Conservation (phyloP, 2,888 invertebrate genomes). For the Zaprionus obscuricornis region DNA sequence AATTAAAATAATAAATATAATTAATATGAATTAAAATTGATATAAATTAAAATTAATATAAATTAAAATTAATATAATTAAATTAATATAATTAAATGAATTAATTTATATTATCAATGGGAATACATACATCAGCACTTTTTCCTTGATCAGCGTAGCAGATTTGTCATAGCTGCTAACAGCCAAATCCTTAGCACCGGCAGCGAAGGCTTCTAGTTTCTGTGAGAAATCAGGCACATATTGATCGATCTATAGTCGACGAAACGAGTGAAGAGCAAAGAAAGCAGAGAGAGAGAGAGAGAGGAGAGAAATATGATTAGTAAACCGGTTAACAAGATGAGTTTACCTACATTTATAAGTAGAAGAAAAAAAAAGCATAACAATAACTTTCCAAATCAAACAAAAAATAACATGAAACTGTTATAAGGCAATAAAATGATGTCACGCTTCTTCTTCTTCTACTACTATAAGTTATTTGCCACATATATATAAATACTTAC, state of each 20-base stretch:
- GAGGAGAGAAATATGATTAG: neutral
- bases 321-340: conserved; percentile 38
- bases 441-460: neutral
- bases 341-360: no score
- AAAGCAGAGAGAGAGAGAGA: conserved; percentile 33
- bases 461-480: neutral
- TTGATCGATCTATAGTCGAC: conserved; percentile 85
- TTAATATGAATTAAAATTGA: neutral
- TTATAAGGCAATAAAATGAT: neutral
- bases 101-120: neutral
- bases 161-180: conserved; percentile 85
- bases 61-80: no score
- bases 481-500: conserved; percentile 83
- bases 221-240: conserved; percentile 89
- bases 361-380: no score
- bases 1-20: neutral
- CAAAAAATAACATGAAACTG: conserved; percentile 11
- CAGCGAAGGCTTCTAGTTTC: conserved; percentile 85
- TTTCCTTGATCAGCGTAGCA: conserved; percentile 87
- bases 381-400: conserved; percentile 33
- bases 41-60: neutral
- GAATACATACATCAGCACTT: conserved; percentile 92
- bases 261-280: neutral
- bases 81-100: neutral
- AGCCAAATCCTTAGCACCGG: conserved; percentile 83